Evolutionary conservation across 2,888 invertebrate species (phyloP), one percentile per base, ranked within the genome.

Genomic region (Gastracanthus pulcherrimus): DNA sequence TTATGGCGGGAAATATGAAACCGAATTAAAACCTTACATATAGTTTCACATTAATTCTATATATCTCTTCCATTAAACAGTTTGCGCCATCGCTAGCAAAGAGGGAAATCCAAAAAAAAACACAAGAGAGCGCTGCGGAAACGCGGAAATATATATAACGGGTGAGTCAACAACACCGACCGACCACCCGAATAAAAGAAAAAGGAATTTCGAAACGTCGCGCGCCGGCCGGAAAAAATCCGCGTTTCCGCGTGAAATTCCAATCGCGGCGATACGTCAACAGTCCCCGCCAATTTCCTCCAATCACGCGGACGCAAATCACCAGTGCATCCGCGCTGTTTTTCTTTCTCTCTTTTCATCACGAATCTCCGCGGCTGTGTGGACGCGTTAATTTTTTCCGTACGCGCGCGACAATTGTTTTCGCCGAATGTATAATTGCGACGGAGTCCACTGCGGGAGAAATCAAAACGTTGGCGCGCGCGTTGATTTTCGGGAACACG

Each of bases 231-330:
- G n/a, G 16, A 9, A 16, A n/a, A 69, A 48, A 55, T n/a, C 64
- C 38, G 51, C 69, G 55, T 41, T 72, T 55, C 78, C 64, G 38
- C 51, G 36, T 82, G 48, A 67, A 78, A 82, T 82, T 72, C n/a
- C 78, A 78, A 69, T 82, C 78, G 41, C 51, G 34, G 69, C 60
- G 41, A 74, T 67, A 67, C 69, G 78, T 77, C 74, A 77, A 77
- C 77, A 71, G 45, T 67, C n/a, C 60, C 26, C 48, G 23, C 23
- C 55, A 81, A 81, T 81, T 81, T 72, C 60, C 81, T 62, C 29
- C 60, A 77, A 67, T 77, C 81, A 77, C 81, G 31, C 66, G 19
- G 29, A 38, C 64, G 29, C 62, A 66, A 64, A 76, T 76, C 70
- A 60, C 19, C 34, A 31, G 19, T 34, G n/a, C 26, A 23, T 45